Evolutionary conservation across 2,113 vertebrate genomes (phyloP), one percentile per base, ranked within the genome.

Genomic region (Rhegmatorhina hoffmannsi): DNA sequence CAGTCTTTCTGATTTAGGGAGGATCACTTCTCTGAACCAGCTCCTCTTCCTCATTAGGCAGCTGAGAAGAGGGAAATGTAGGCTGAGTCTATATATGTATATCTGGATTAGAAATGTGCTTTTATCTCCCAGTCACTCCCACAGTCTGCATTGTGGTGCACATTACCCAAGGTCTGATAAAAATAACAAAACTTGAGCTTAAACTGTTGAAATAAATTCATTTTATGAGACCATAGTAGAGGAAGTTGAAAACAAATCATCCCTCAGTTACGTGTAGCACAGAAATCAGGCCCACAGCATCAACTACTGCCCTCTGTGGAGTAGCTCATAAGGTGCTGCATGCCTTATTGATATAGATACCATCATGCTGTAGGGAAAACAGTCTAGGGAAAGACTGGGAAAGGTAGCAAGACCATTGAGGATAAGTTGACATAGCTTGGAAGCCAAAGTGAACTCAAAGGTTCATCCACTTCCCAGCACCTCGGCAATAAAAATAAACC

Each of bases 41-140:
- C 36, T 94, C 50, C 62, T 72, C 85, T 92, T 94, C 82, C 90
- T 82, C 92, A 53, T 47, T 64, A 72, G 87, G 87, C 78, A 91
- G 26, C 74, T 92, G 84, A 52, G 56, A 95, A 92, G 87, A 92
- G 66, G 62, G 70, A 75, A 92, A 85, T 7, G 81, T 81, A 62
- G 89, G 89, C 68, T 92, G 79, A 69, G 44, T 62, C 93, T 92
- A 40, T 83, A 95, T 90, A 60, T 83, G 58, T 13, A 1, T 50
- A 59, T 83, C 47, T 86, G 76, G 63, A 73, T 92, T 84, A 80
- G 64, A 92, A 96, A 90, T 33, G 55, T 49, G 28, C 34, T 92
- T 95, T 92, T 83, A 77, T 80, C 53, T 92, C 80, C 68, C 79
- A 90, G 1, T 62, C 80, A 92, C 55, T 86, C 83, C 83, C 94